These are phyloP conservation scores for Cancer borealis DNA, from an alignment of 2,888 invertebrate species.

Conservation along the genomic window DNA sequence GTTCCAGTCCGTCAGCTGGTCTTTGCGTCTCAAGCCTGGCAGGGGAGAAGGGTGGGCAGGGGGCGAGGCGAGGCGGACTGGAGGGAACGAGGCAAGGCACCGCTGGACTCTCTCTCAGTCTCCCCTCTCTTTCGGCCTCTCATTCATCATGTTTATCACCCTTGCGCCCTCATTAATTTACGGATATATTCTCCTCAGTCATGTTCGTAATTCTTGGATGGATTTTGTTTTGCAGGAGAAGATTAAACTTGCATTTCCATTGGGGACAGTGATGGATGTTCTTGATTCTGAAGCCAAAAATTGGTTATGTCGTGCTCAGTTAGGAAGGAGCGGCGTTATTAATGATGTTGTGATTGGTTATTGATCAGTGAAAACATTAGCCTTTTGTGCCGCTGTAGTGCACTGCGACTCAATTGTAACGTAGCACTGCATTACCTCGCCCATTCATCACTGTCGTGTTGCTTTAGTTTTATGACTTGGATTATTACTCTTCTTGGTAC, in stretches of 20 bases:
- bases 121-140: conserved; percentile 38
- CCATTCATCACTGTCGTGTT: background rate
- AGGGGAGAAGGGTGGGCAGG: background rate
- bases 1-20: background rate
- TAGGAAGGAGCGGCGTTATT: background rate
- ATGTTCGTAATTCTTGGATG: conserved; percentile 6
- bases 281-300: background rate
- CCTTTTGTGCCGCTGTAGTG: background rate
- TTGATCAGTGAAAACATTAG: background rate
- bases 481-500: background rate
- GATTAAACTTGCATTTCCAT: conserved; percentile 37
- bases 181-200: background rate
- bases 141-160: conserved; percentile 32
- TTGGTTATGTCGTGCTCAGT: conserved; percentile 9
- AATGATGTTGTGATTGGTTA: conserved; percentile 16
- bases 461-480: conserved; percentile 13
- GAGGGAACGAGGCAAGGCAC: background rate
- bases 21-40: background rate
- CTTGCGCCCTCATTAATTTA: background rate
- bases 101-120: conserved; percentile 21
- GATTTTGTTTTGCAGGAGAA: background rate
- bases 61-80: background rate
- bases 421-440: background rate
- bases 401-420: conserved; percentile 5
- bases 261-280: conserved; percentile 1